These are phyloP conservation scores for Emydura subglobosa DNA, from an alignment of 2,113 vertebrate genomes.

Conservation along the genomic window DNA sequence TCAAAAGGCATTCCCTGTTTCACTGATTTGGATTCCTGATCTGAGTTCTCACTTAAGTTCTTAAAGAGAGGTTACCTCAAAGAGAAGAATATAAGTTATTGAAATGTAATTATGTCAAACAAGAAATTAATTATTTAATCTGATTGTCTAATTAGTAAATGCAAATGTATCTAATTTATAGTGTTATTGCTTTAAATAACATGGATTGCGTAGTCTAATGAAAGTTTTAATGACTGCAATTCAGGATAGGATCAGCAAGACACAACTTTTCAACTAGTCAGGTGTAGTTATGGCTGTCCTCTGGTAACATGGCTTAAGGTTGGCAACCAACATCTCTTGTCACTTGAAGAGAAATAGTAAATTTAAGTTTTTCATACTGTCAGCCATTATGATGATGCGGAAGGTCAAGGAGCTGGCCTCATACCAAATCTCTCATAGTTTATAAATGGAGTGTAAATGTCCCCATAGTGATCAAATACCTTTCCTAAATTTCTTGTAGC, in stretches of 20 bases:
- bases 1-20: not conserved
- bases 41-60: not conserved
- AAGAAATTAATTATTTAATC: not conserved
- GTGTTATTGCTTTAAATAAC: not conserved
- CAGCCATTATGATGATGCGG: too few relatives aligned
- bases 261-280: not conserved
- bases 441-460: too few relatives aligned
- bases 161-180: not conserved
- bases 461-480: not conserved
- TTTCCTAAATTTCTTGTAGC: not conserved
- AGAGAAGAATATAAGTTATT: not conserved
- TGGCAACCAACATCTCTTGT: not conserved
- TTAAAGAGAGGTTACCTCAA: not conserved
- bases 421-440: not conserved
- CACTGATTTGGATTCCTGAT: not conserved
- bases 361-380: not conserved
- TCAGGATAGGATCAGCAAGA: not conserved
- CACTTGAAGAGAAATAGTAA: not conserved
- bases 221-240: not conserved
- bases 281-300: not conserved
- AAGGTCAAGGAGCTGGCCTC: not conserved
- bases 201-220: not conserved
- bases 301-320: not conserved
- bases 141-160: not conserved
- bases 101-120: not conserved